phyloP scores from a whole-genome alignment of 2,797 vertebrate genomes.

The Cirrhinus molitorella region DNA sequence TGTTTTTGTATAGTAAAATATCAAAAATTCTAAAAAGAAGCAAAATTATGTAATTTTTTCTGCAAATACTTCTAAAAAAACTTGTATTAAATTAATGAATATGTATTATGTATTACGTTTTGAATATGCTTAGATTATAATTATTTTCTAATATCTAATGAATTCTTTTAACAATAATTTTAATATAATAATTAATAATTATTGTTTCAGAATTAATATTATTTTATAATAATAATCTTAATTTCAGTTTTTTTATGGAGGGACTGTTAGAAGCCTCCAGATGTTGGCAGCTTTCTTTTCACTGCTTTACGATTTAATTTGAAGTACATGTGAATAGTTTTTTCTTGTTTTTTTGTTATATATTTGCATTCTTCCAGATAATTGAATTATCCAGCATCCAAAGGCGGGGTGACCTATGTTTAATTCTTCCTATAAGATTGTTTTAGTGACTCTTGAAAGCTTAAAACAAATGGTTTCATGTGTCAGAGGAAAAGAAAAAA shows the following conservation, averaged over 20 bases:
- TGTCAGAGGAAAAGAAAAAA: constrained; percentile 68
- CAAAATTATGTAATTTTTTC: too few relatives aligned
- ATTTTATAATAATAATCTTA: neutral
- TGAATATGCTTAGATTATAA: too few relatives aligned
- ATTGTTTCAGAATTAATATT: neutral
- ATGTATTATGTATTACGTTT: too few relatives aligned
- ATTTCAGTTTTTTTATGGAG: neutral
- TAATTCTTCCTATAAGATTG: constrained; percentile 41
- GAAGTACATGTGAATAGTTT: neutral
- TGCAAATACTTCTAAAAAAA: too few relatives aligned
- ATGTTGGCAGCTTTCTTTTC: neutral
- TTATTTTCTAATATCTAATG: too few relatives aligned
- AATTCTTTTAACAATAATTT: too few relatives aligned
- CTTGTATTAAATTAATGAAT: too few relatives aligned
- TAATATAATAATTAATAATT: neutral
- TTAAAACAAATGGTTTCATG: constrained; percentile 70
- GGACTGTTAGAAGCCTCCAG: neutral
- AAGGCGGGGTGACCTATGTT: constrained; percentile 25
- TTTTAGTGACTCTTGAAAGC: constrained; percentile 64
- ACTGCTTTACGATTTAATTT: neutral
- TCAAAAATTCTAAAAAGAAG: too few relatives aligned
- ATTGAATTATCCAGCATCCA: constrained; percentile 28
- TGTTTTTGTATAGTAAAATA: too few relatives aligned
- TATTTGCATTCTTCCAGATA: constrained; percentile 28
- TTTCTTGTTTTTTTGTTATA: neutral